Conservation (phyloP, 2,113 vertebrate species). For the Notarius lentiginosus region DNA sequence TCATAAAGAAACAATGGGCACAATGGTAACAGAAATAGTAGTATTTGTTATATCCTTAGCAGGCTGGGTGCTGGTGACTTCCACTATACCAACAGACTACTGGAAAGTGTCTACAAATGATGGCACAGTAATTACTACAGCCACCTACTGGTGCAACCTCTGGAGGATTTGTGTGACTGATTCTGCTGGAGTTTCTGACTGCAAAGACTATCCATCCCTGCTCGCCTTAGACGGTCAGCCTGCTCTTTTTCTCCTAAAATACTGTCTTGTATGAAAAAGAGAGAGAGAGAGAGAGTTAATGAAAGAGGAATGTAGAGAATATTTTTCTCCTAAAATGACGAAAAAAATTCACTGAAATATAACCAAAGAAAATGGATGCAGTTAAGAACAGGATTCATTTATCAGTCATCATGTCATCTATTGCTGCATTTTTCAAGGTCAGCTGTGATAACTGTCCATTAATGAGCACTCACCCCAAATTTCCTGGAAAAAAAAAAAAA, state of each 20-base stretch:
- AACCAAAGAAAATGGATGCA: not conserved
- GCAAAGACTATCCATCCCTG: slow-evolving; percentile 94
- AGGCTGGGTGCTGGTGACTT: slow-evolving; percentile 88
- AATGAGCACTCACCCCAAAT: not conserved
- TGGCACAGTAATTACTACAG: slow-evolving; percentile 93
- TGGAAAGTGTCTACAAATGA: slow-evolving; percentile 93
- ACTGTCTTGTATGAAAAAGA: not conserved
- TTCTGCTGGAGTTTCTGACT: slow-evolving; percentile 92
- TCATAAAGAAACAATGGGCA: slow-evolving; percentile 64
- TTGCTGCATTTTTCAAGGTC: not conserved
- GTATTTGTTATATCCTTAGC: slow-evolving; percentile 81
- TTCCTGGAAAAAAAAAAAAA: not conserved
- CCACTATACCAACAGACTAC: slow-evolving; percentile 89
- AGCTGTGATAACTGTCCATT: not conserved
- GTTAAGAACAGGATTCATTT: not conserved
- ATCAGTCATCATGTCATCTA: not conserved
- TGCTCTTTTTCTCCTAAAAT: slow-evolving; percentile 36
- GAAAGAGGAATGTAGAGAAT: not conserved
- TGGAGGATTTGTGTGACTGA: slow-evolving; percentile 95
- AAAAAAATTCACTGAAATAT: not conserved
- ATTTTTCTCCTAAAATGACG: not conserved
- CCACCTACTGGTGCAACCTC: slow-evolving; percentile 89
- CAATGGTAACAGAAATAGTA: slow-evolving; percentile 81
- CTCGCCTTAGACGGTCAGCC: slow-evolving; percentile 90
- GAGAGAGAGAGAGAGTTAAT: not conserved